phyloP scores from a whole-genome alignment of 2,888 invertebrate genomes.

The Ischnura elegans region DNA sequence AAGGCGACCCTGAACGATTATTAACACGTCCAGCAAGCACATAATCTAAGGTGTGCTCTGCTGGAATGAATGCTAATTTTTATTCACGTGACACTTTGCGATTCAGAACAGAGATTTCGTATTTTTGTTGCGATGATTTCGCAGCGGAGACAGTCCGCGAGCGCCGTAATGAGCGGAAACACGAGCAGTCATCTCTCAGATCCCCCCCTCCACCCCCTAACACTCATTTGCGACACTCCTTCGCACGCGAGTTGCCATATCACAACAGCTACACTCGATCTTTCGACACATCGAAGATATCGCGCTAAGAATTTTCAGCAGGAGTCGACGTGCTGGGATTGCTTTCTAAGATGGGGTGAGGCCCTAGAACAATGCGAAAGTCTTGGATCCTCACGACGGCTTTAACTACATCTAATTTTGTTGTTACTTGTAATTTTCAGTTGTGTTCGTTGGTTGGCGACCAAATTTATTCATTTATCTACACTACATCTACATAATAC shows the following conservation, averaged over 20 bases:
- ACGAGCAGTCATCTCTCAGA: not conserved
- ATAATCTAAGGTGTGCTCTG: no score
- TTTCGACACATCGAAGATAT: not conserved
- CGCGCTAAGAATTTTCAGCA: not conserved
- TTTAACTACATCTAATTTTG: no score
- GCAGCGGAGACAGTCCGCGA: not conserved
- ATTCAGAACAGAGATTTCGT: not conserved
- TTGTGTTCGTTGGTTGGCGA: no score
- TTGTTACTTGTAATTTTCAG: no score
- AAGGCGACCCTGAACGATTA: no score
- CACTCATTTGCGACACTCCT: not conserved
- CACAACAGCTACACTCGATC: not conserved
- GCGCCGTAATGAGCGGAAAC: not conserved
- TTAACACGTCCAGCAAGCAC: no score
- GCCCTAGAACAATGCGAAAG: no score
- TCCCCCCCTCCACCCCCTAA: not conserved
- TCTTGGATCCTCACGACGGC: no score
- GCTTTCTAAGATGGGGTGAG: not conserved
- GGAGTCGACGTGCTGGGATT: not conserved
- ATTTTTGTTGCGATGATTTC: not conserved
- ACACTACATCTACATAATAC: no score
- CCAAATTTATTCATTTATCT: no score
- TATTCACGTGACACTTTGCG: not conserved
- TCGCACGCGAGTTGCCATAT: not conserved
- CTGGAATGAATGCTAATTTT: not conserved